Conservation (phyloP, 2,888 invertebrate species). For the Acanthosepion esculentum region DNA sequence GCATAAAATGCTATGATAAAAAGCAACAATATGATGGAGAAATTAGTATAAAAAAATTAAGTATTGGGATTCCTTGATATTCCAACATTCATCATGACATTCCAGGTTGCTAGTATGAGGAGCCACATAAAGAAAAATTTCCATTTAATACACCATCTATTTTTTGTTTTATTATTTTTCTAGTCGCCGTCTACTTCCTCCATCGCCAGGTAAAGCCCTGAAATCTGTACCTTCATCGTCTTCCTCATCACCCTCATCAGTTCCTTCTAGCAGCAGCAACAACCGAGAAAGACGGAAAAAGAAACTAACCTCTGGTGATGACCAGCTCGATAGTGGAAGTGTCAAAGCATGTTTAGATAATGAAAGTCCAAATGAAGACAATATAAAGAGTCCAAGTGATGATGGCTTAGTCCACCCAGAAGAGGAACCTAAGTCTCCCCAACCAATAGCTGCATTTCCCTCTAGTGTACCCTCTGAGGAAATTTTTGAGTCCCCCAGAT, state of each 20-base stretch:
- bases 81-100: background rate
- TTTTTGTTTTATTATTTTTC: constrained; percentile 24
- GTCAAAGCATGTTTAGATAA: background rate
- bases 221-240: constrained; percentile 24
- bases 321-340: background rate
- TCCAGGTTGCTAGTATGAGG: background rate
- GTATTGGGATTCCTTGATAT: background rate
- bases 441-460: background rate
- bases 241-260: constrained; percentile 38
- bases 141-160: background rate
- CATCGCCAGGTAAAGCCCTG: constrained; percentile 37
- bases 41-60: too few species aligned
- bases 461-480: constrained; percentile 25
- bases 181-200: constrained; percentile 42
- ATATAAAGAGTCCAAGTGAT: background rate
- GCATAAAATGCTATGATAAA: too few species aligned
- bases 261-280: background rate
- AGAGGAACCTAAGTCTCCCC: background rate
- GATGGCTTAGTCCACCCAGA: background rate
- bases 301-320: background rate
- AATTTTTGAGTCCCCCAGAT: constrained; percentile 25
- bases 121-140: background rate
- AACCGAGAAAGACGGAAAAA: background rate
- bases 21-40: too few species aligned
- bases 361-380: background rate